Conservation (phyloP, 2,888 invertebrate genomes). For the Incurvaria masculella region DNA sequence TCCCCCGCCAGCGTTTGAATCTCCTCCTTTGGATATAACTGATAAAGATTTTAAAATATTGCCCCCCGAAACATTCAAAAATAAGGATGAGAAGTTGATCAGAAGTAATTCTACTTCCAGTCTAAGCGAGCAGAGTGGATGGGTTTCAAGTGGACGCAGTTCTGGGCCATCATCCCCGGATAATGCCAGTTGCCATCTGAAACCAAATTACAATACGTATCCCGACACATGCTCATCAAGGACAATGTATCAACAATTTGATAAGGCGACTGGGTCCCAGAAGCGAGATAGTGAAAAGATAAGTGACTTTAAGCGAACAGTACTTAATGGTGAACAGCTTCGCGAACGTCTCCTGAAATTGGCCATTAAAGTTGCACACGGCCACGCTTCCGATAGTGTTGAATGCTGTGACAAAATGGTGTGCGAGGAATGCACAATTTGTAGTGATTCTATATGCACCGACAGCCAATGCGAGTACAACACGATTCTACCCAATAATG, state of each 20-base stretch:
- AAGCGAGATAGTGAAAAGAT: slow-evolving; percentile 35
- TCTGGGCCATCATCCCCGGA: slow-evolving; percentile 64
- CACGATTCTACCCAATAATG: slow-evolving; percentile 45
- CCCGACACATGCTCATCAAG: slow-evolving; percentile 31
- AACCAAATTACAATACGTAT: slow-evolving; percentile 39
- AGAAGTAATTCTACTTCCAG: slow-evolving; percentile 62
- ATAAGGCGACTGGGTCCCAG: slow-evolving; percentile 12
- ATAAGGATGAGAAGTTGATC: slow-evolving; percentile 39
- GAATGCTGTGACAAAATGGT: slow-evolving; percentile 54
- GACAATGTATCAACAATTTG: slow-evolving; percentile 7
- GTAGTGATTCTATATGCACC: slow-evolving; percentile 50
- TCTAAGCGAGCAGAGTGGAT: slow-evolving; percentile 81
- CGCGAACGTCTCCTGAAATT: slow-evolving; percentile 63
- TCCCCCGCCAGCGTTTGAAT: slow-evolving; percentile 59
- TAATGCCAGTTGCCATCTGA: slow-evolving; percentile 50
- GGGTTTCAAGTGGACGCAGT: slow-evolving; percentile 77
- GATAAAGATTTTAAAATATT: slow-evolving; percentile 51
- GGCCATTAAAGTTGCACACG: slow-evolving; percentile 49
- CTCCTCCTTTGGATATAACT: slow-evolving; percentile 49
- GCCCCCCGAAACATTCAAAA: slow-evolving; percentile 48
- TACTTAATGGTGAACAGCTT: slow-evolving; percentile 63
- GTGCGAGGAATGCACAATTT: slow-evolving; percentile 50
- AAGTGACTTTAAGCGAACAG: slow-evolving; percentile 44
- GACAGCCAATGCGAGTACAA: slow-evolving; percentile 52
- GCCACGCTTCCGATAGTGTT: slow-evolving; percentile 43